These are phyloP conservation scores for Parnassius smintheus DNA, from an alignment of 2,888 invertebrate species.

Conservation along the genomic window DNA sequence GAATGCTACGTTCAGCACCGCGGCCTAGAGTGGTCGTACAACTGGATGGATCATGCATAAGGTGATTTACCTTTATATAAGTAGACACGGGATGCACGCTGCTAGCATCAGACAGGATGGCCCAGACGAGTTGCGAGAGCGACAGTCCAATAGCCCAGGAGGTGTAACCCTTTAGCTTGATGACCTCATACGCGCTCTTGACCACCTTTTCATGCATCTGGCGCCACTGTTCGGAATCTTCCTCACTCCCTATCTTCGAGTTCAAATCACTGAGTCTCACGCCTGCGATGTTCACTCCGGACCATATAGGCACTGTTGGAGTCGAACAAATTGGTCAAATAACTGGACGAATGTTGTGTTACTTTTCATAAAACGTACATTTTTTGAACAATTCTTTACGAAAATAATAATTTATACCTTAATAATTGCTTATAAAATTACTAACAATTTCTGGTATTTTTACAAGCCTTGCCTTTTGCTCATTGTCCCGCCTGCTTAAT, in stretches of 20 bases:
- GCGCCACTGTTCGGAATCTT: conserved; percentile 90
- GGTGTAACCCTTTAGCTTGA: conserved; percentile 93
- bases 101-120: conserved; percentile 86
- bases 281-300: conserved; percentile 95
- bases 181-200: conserved; percentile 92
- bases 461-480: no score
- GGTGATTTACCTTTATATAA: conserved; percentile 82
- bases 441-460: no score
- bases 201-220: conserved; percentile 90
- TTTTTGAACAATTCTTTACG: no score
- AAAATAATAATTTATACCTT: no score
- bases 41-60: no score
- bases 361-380: no score
- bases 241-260: conserved; percentile 85
- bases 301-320: conserved; percentile 92
- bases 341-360: no score
- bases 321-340: no score
- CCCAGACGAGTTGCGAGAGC: conserved; percentile 85
- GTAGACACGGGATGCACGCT: conserved; percentile 91
- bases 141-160: conserved; percentile 95
- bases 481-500: no score
- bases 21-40: no score
- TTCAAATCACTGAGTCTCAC: conserved; percentile 90
- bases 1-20: no score
- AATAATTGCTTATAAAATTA: no score